Base-by-base conservation (phyloP, 2,888 invertebrate species). In the Watsonalla binaria region DNA sequence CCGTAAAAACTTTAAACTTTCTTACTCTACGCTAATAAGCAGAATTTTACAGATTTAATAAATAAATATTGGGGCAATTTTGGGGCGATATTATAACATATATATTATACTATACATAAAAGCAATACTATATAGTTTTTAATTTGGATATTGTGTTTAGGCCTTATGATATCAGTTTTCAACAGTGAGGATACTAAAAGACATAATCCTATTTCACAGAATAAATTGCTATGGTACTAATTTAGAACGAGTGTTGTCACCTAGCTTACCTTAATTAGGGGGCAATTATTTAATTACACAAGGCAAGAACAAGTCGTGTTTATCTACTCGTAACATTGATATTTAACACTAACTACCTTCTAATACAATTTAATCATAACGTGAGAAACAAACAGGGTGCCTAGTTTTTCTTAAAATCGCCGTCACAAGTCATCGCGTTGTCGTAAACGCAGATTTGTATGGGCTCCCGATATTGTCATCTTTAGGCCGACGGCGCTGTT, bases 261-360 rank as follows among this genome's bases (percentile, higher is more conserved):
- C 35, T 42, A 51, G 50, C 46, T 48, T 52, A 45, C 39, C 7
- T 33, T 46, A 24, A 34, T 34, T 33, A 45, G 6, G 34, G 13
- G n/a, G 13, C 11, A 15, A 34, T 45, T 15, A 46, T 61, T 61
- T 54, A 61, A 59, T 63, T 62, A 62, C 63, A 70, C 73, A 80
- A 79, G 80, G 80, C 78, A 79, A 80, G 78, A 80, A 72, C 65
- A 69, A 70, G 70, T 74, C 62, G 62, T 72, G 68, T 74, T 67
- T 62, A 47, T 46, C 57, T 62, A 64, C 56, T 54, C 39, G 46
- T 49, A 37, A 49, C 57, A 57, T 54, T 53, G 52, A 55, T 57
- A 48, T 57, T 56, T 54, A 56, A 51, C 46, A 61, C 60, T 65
- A 65, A 35, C 63, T 66, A 67, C 63, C 53, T 49, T 37, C 59